Evolutionary conservation across 2,888 invertebrate species (phyloP).

Genomic region (Limnephilus lunatus): DNA sequence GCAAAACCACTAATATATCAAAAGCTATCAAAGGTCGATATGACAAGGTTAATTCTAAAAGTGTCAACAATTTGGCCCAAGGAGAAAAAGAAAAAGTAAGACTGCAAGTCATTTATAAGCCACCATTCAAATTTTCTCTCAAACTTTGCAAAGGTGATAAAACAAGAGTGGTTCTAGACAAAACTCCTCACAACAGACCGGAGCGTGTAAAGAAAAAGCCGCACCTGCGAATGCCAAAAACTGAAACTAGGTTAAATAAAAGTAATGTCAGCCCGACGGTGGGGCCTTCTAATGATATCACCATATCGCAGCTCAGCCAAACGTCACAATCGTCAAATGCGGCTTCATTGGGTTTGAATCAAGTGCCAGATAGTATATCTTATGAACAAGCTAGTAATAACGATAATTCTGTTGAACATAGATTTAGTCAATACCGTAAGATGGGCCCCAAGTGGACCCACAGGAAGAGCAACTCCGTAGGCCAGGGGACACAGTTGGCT

Average conservation of each 20-base stretch:
- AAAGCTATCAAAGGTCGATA: constrained; percentile 72
- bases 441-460: constrained; percentile 69
- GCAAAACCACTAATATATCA: constrained; percentile 71
- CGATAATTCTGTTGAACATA: constrained; percentile 74
- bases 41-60: constrained; percentile 79
- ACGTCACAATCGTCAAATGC: constrained; percentile 71
- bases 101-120: constrained; percentile 91
- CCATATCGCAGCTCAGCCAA: constrained; percentile 70
- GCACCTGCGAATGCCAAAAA: constrained; percentile 65
- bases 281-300: constrained; percentile 69
- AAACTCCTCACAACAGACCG: constrained; percentile 73
- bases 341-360: constrained; percentile 69
- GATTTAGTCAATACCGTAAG: constrained; percentile 72
- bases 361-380: constrained; percentile 69
- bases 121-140: constrained; percentile 91
- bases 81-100: constrained; percentile 82
- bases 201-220: constrained; percentile 67
- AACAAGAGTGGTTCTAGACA: constrained; percentile 80
- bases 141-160: constrained; percentile 86
- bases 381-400: constrained; percentile 71
- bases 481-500: constrained; percentile 74
- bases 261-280: constrained; percentile 67
- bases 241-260: constrained; percentile 72
- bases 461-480: constrained; percentile 75
- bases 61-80: constrained; percentile 83